Base-by-base conservation (phyloP, 2,888 invertebrate genomes). In the Catotricha subobsoleta region DNA sequence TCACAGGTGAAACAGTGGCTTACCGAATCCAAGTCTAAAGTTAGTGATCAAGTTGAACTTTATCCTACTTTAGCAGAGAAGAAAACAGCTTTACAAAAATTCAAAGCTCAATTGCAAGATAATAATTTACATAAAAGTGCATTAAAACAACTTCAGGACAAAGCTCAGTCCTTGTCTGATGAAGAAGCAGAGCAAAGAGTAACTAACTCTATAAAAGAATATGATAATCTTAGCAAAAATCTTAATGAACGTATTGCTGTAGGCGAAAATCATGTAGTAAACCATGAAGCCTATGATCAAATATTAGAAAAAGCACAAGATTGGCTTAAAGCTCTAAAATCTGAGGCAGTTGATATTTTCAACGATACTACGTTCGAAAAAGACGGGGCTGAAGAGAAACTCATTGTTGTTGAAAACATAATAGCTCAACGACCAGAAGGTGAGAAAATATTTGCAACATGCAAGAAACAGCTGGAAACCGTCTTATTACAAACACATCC, bases 1-100 rank as follows among this genome's bases (percentile, higher is more conserved):
- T 77, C 78, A 36, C 88, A 90, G 68, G 77, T 91, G 7, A 77
- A 80, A 48, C 75, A 79, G 54, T 94, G 92, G 84, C 71, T 94
- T 21, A 69, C 71, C 42, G 88, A 88, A 50, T 74, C 76, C 1
- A 80, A 82, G 55, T 70, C 72, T 38, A 80, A 80, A 54, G 66
- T 88, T 27, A 72, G 76, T 2, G 74, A 75, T 29, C 75, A 74
- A 39, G 69, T 76, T 40, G 76, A 79, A 48, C 61, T 84, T 3
- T 76, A 84, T 51, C 74, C 87, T 2, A 82, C 80, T 1, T 65
- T 94, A 38, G 78, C 81, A 2, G 86, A 92, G 50, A 94, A 94
- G 64, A 91, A 91, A 62, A 72, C 80, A 19, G 80, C 83, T 28
- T 65, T 91, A 2, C 86, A 91, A 52, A 72, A 76, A 33, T 80